Conservation (phyloP, 2,797 vertebrate genomes). For the Chaetodon trifasciatus region DNA sequence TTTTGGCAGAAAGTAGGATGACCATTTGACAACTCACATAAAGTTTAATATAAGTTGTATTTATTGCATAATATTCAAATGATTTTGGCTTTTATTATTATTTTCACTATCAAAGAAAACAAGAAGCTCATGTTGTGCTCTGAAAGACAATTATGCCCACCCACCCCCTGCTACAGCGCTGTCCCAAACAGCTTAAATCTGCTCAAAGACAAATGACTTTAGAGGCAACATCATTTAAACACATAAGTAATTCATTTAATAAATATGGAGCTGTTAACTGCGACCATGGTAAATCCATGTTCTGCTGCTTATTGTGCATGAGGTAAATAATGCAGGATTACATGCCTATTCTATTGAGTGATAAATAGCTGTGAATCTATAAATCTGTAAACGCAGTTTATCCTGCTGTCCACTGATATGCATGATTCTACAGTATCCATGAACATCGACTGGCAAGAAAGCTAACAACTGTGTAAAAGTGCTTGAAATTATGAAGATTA, state of each 20-base stretch:
- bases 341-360: constrained; percentile 51
- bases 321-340: constrained; percentile 72
- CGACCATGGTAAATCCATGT: constrained; percentile 55
- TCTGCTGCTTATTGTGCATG: constrained; percentile 47
- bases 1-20: not conserved
- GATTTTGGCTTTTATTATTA: not conserved
- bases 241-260: constrained; percentile 57
- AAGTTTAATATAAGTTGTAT: not conserved
- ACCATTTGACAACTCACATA: not conserved
- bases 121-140: not conserved
- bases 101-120: constrained; percentile 25
- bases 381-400: constrained; percentile 53
- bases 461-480: constrained; percentile 35
- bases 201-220: constrained; percentile 54
- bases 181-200: constrained; percentile 49
- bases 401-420: constrained; percentile 55
- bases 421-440: constrained; percentile 50
- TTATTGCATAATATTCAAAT: constrained; percentile 17
- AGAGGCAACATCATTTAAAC: constrained; percentile 46
- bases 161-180: constrained; percentile 17
- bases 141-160: constrained; percentile 18
- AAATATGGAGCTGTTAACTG: constrained; percentile 48
- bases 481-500: constrained; percentile 35
- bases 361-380: constrained; percentile 67
- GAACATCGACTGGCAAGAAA: constrained; percentile 32